These are phyloP conservation scores for Pseudopleuronectes americanus DNA, from an alignment of 2,797 vertebrate species.

Conservation along the genomic window DNA sequence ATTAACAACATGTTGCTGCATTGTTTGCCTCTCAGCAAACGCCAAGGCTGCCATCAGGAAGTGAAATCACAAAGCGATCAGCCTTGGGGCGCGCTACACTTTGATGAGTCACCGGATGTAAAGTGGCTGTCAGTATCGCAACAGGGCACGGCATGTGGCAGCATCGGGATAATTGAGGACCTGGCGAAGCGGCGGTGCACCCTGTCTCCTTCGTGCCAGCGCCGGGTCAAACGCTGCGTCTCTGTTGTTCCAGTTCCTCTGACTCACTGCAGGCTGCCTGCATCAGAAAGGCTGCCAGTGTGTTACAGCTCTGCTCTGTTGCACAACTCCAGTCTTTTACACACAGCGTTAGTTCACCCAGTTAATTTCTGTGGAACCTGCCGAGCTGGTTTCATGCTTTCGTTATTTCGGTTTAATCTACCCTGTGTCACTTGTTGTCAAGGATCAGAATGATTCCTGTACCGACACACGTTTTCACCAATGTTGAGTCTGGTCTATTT, in stretches of 20 bases:
- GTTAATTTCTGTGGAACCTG: not conserved
- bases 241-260: conserved; percentile 2
- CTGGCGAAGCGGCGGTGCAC: conserved; percentile 22
- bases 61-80: conserved; percentile 18
- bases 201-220: conserved; percentile 6
- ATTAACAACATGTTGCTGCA: conserved; percentile 35
- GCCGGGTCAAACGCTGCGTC: conserved; percentile 19
- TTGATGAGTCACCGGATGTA: conserved; percentile 28
- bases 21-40: conserved; percentile 21
- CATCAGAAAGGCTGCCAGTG: conserved; percentile 14
- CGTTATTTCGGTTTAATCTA: conserved; percentile 16
- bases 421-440: conserved; percentile 4
- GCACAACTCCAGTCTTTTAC: not conserved
- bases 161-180: conserved; percentile 25
- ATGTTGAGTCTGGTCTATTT: not conserved
- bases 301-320: conserved; percentile 3
- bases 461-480: not conserved
- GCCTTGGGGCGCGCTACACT: not conserved
- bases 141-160: conserved; percentile 14
- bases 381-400: not conserved
- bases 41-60: conserved; percentile 16
- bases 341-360: not conserved
- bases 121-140: conserved; percentile 24
- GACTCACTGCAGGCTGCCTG: conserved; percentile 20
- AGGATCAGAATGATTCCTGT: not conserved